Evolutionary conservation across 2,888 invertebrate genomes (phyloP), one percentile per base, ranked within the genome.

Genomic region (Athripsodes cinereus): DNA sequence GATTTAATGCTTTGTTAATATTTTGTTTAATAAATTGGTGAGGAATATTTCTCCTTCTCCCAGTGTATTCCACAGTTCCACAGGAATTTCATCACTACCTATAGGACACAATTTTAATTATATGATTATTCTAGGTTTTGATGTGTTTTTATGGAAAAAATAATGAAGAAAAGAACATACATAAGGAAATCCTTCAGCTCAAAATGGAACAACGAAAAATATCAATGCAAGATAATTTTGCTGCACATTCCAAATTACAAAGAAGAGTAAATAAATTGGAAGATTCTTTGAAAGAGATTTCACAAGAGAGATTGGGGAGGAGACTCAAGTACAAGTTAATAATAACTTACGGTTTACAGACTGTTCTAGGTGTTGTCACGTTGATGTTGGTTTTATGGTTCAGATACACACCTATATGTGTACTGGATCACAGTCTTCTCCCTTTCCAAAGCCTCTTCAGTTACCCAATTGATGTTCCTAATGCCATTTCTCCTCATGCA

Each of bases 151-250:
- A 72, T 48, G 72, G 74, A 66, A 74, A 76, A 31, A 74, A 79
- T 0, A 68, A 69, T 31, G 69, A 73, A 66, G 81, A 83, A 67
- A 71, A 71, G 50, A 68, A 68, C 22, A 63, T 79, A 20, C 71
- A 75, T 67, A 65, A 67, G 5, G 72, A 79, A 67, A 71, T 79
- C 40, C 50, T 69, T 34, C 69, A 70, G 64, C 69, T 82, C 2
- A 79, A 76, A 67, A 66, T 66, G 1, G 74, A 79, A 64, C 82
- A 82, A 65, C 72, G 74, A 55, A 63, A 67, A 8, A 69, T 81
- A 58, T 80, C 78, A 8, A 81, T 82, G 73, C 80, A 80, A 60
- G 81, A 82, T 63, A 76, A 82, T 64, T 84, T 84, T 70, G 81
- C 81, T 5, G 76, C 79, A 34, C 81, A 79, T 67, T 80, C 82